Percentiles rank a stretch among this genome's conserved stretches.
Conservation (phyloP, 2,113 vertebrate species). For the Onychorhynchus coronatus region DNA sequence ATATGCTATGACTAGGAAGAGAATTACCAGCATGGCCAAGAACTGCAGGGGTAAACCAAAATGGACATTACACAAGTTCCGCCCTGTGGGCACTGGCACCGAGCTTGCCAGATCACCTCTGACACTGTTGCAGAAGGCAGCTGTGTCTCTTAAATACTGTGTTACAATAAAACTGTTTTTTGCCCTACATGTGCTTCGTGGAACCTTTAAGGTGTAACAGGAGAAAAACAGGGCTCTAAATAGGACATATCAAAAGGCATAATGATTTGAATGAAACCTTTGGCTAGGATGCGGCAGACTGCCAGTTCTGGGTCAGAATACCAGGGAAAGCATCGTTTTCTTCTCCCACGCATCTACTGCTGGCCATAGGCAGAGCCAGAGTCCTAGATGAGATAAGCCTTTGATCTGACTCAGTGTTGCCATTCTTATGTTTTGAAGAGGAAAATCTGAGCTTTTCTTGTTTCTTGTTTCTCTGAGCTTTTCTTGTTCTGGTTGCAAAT, state of each 20-base stretch:
- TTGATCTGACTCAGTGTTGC: not conserved
- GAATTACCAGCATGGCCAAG: not conserved
- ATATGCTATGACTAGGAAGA: not conserved
- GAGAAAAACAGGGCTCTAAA: not conserved
- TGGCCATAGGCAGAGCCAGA: not conserved
- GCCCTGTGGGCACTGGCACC: rapidly evolving
- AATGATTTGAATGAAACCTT: not conserved
- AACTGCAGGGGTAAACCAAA: not conserved
- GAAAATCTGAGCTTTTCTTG: not conserved
- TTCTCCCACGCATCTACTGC: not conserved
- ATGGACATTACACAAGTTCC: not conserved
- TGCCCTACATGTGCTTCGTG: not conserved
- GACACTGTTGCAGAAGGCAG: not conserved
- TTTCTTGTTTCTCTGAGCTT: not conserved
- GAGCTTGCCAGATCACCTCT: not conserved
- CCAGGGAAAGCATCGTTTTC: not conserved
- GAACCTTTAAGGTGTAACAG: not conserved
- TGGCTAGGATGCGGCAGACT: not conserved
- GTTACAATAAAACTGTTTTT: not conserved
- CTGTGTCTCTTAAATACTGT: not conserved
- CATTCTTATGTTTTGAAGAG: not conserved
- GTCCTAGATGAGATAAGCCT: not conserved
- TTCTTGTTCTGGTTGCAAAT: not conserved
- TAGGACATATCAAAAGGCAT: not conserved
- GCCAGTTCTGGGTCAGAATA: not conserved